A percentile compares a stretch with the other conserved stretches of the same genome.
Evolutionary conservation across 92 coral and sea anemone genomes (phyloP).

Genomic region (Montipora capitata): DNA sequence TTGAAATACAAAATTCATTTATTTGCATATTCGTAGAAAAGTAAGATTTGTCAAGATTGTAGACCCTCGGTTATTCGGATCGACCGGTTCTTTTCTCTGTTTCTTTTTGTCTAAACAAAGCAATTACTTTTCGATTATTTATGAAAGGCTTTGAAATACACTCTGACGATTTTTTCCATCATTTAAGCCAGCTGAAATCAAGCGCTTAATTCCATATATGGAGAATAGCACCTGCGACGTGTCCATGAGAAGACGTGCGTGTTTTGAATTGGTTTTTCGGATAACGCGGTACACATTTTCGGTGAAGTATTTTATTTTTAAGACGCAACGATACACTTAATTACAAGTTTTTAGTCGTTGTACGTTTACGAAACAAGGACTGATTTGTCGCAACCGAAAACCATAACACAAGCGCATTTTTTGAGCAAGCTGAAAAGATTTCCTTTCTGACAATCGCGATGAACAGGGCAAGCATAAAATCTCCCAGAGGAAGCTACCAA

Average conservation of each 20-base stretch:
- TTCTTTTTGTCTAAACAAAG: not conserved
- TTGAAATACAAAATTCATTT: conserved; percentile 2
- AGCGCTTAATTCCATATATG: conserved; percentile 45
- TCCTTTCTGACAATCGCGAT: not conserved
- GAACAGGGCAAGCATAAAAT: not conserved
- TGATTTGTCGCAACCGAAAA: not conserved
- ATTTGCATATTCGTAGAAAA: conserved; percentile 34
- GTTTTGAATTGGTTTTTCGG: conserved; percentile 32
- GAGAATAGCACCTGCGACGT: conserved; percentile 54
- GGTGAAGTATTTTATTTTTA: not conserved
- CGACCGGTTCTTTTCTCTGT: conserved; percentile 1
- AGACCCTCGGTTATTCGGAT: not conserved
- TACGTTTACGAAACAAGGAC: not conserved
- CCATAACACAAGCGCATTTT: not conserved
- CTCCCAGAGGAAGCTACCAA: conserved; percentile 58
- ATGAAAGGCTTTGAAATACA: not conserved
- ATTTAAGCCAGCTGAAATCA: conserved; percentile 38
- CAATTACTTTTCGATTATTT: not conserved
- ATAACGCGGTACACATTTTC: not conserved
- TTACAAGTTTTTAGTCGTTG: not conserved
- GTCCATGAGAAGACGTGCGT: conserved; percentile 3
- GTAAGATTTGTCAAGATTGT: not conserved
- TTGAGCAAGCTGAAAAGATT: not conserved
- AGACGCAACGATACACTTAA: not conserved
- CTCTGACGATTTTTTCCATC: not conserved